Conservation (phyloP, 2,888 invertebrate species). For the Orthosia cruda region DNA sequence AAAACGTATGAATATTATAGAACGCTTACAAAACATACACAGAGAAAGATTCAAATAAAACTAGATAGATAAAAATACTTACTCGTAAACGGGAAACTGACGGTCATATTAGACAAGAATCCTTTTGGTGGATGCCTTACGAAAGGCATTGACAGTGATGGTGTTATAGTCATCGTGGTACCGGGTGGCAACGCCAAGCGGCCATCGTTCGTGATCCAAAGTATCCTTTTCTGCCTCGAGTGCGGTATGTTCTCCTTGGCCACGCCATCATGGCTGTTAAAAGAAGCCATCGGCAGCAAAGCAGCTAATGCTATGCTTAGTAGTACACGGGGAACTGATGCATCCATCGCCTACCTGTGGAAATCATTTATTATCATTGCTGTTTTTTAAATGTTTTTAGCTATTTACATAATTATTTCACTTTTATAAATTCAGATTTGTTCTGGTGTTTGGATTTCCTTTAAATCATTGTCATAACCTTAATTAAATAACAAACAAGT, state of each 20-base stretch:
- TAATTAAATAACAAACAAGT: too few species aligned
- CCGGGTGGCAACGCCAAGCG: slow-evolving; percentile 96
- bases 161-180: slow-evolving; percentile 95
- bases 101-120: slow-evolving; percentile 96
- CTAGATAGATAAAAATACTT: slow-evolving; percentile 81
- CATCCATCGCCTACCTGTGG: slow-evolving; percentile 86
- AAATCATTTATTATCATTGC: not conserved
- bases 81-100: slow-evolving; percentile 97
- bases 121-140: slow-evolving; percentile 97
- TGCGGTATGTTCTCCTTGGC: slow-evolving; percentile 91
- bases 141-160: slow-evolving; percentile 96
- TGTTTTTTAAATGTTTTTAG: not conserved
- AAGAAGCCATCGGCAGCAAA: slow-evolving; percentile 86
- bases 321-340: slow-evolving; percentile 85
- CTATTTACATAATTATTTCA: not conserved
- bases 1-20: too few species aligned
- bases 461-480: not conserved
- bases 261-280: slow-evolving; percentile 77
- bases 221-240: slow-evolving; percentile 95
- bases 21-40: too few species aligned
- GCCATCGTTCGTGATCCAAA: slow-evolving; percentile 97
- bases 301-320: slow-evolving; percentile 89
- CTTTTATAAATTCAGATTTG: not conserved
- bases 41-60: too few species aligned
- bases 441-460: not conserved